Evolutionary conservation across 2,797 vertebrate species (phyloP).

Genomic region (Gouania willdenowi): DNA sequence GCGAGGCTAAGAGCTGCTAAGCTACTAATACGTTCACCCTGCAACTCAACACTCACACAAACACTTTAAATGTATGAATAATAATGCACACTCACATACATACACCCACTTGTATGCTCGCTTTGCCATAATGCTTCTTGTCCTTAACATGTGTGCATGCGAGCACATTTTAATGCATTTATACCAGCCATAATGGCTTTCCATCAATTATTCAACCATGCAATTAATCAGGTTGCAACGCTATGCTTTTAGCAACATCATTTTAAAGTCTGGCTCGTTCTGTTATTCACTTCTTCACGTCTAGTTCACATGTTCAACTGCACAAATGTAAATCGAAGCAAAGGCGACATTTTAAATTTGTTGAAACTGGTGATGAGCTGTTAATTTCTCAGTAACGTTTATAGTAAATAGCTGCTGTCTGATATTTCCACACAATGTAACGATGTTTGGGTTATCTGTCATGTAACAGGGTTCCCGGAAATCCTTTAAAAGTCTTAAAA

Average conservation of each 20-base stretch:
- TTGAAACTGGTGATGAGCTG: too few relatives aligned
- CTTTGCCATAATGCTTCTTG: too few relatives aligned
- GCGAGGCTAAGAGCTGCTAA: slow-evolving; percentile 57
- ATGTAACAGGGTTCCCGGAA: too few relatives aligned
- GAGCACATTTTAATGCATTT: slow-evolving; percentile 38
- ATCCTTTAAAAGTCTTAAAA: too few relatives aligned
- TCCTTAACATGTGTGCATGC: slow-evolving; percentile 1
- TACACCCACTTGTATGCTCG: neutral
- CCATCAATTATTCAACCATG: slow-evolving; percentile 57
- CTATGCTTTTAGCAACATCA: slow-evolving; percentile 31
- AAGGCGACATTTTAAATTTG: too few relatives aligned
- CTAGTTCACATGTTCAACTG: neutral
- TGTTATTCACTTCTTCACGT: neutral
- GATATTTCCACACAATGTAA: too few relatives aligned
- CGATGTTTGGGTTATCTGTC: too few relatives aligned
- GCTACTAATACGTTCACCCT: slow-evolving; percentile 51
- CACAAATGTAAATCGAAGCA: neutral
- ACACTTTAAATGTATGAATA: too few relatives aligned
- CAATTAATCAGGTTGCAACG: slow-evolving; percentile 48
- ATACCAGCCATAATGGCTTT: slow-evolving; percentile 41
- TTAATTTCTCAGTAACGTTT: too few relatives aligned
- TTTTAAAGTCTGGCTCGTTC: slow-evolving; percentile 2
- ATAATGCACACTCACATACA: neutral
- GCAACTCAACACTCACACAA: neutral
- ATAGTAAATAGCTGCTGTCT: too few relatives aligned